Conservation (phyloP, 1,140 invertebrate genomes). For the Chironomus striatipennis region DNA sequence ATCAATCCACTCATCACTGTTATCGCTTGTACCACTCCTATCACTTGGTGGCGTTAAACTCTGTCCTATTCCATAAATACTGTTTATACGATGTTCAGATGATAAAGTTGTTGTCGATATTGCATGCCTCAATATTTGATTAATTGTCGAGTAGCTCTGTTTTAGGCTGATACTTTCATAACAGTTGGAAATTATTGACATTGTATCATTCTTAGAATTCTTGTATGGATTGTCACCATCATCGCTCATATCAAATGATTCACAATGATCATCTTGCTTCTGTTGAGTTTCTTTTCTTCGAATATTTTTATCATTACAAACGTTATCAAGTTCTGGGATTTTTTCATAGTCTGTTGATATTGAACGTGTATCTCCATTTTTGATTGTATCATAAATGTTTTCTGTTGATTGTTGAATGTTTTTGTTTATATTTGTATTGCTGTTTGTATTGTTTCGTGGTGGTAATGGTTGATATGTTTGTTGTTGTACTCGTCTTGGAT, state of each 20-base stretch:
- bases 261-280: conserved; percentile 24
- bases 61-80: conserved; percentile 45
- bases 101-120: conserved; percentile 47
- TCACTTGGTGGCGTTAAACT: conserved; percentile 36
- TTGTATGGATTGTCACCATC: conserved; percentile 20
- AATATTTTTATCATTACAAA: not conserved
- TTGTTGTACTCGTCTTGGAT: conserved; percentile 16
- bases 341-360: not conserved
- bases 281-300: not conserved
- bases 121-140: conserved; percentile 43
- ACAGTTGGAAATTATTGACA: conserved; percentile 45
- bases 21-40: conserved; percentile 46
- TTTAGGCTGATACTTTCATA: conserved; percentile 49
- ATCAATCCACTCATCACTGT: conserved; percentile 58
- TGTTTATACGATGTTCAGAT: conserved; percentile 56
- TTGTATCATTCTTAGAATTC: conserved; percentile 28
- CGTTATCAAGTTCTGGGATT: not conserved
- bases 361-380: conserved; percentile 38
- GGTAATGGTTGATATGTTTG: conserved; percentile 27
- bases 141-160: conserved; percentile 38
- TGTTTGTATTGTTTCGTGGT: conserved; percentile 29
- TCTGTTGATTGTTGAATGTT: conserved; percentile 41
- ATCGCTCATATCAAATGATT: not conserved
- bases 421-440: conserved; percentile 25
- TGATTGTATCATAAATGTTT: conserved; percentile 52